Evolutionary conservation across 2,797 vertebrate genomes (phyloP), one percentile per base, ranked within the genome.

Genomic region (Artibeus jamaicensis): DNA sequence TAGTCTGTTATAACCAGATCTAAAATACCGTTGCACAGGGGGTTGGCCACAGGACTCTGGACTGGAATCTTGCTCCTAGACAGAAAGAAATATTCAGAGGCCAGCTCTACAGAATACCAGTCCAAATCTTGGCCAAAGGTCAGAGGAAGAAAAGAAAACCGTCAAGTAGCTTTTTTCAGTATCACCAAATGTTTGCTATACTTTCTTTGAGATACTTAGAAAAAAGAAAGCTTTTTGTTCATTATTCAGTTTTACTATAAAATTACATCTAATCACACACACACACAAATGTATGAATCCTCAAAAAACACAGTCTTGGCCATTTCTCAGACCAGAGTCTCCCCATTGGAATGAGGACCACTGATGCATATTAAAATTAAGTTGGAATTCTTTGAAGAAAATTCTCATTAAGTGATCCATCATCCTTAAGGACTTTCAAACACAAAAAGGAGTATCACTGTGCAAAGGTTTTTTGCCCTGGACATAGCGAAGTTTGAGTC

Each of bases 401-500:
- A 82, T 83, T 77, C 81, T 62, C 74, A 82, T 42, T 85, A 59
- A 8, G 70, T 91, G 39, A 88, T 89, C 87, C 77, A 86, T 93
- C 87, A 91, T 91, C 92, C 78, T 96, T 84, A 62, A 91, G 67
- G 83, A 74, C 50, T 77, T 81, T 78, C 76, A 65, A 39, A 71
- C 76, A 37, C 79, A 89, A 83, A 94, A 37, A 62, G 29, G 68
- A 91, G 22, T 62, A 48, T 71, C 92, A 46, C 44, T 68, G 2
- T 71, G 67, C 67, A 76, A 76, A 90, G 50, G 1, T 76, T 93
- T 88, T 94, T 62, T 62, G 11, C 42, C 77, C 42, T 85, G 44
- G 50, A 92, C 55, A 95, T 19, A 42, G 46, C 81, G 93, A 92
- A 81, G 94, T 86, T 91, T 71, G 92, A 95, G 67, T 86, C 89